phyloP scores from a whole-genome alignment of 2,888 invertebrate species.

The Hemithea aestivaria region DNA sequence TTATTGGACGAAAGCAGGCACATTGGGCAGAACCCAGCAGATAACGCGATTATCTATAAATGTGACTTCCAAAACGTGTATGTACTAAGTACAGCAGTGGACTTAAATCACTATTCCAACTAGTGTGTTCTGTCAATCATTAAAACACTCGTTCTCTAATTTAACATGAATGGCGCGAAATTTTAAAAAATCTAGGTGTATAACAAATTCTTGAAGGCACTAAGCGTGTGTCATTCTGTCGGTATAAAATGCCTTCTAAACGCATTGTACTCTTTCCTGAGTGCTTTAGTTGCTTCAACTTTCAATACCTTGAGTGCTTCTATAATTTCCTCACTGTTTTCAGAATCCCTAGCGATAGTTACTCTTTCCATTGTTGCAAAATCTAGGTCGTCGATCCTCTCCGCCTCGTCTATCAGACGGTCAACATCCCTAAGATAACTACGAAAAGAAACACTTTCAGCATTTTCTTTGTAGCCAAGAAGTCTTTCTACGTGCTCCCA shows the following conservation, averaged over 20 bases:
- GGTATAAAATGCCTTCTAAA: constrained; percentile 57
- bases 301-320: constrained; percentile 57
- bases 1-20: neutral
- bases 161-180: constrained; percentile 39
- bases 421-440: constrained; percentile 54
- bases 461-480: constrained; percentile 49
- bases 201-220: constrained; percentile 40
- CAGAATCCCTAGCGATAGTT: constrained; percentile 49
- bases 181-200: constrained; percentile 33
- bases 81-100: no score
- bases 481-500: constrained; percentile 65
- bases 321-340: constrained; percentile 53
- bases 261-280: constrained; percentile 58
- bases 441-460: constrained; percentile 50
- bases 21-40: no score
- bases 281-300: constrained; percentile 60
- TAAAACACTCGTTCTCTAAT: neutral
- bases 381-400: constrained; percentile 65
- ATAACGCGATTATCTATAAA: no score
- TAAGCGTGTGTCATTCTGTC: constrained; percentile 11
- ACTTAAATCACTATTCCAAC: no score
- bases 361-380: constrained; percentile 64
- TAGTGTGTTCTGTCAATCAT: no score
- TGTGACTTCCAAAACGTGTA: no score
- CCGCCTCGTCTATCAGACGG: constrained; percentile 57